Conservation (phyloP, 2,797 vertebrate species). For the Urocyon cinereoargenteus region DNA sequence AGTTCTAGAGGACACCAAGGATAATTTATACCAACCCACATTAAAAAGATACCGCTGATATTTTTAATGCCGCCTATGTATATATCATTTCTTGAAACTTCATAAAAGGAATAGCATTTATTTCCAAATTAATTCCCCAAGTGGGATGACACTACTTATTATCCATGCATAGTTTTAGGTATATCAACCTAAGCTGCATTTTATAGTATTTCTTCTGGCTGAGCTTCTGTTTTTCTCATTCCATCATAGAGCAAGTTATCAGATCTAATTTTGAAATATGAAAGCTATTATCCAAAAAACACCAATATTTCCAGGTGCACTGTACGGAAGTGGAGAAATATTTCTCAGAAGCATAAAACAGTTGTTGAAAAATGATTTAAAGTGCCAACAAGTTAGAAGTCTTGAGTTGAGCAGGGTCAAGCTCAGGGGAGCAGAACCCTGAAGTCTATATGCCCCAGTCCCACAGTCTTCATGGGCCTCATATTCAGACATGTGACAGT, state of each 20-base stretch:
- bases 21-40: constrained; percentile 39
- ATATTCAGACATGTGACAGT: neutral
- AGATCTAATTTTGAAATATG: constrained; percentile 80
- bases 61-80: constrained; percentile 28
- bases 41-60: constrained; percentile 14
- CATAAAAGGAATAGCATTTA: constrained; percentile 47
- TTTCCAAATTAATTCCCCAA: constrained; percentile 56
- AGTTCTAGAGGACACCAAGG: neutral
- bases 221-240: constrained; percentile 80
- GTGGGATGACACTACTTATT: constrained; percentile 29
- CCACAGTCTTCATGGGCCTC: neutral
- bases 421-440: neutral
- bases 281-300: constrained; percentile 78
- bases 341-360: constrained; percentile 80
- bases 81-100: constrained; percentile 61
- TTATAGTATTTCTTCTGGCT: constrained; percentile 63
- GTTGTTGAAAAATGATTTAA: constrained; percentile 78
- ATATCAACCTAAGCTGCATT: constrained; percentile 33
- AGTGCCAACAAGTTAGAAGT: constrained; percentile 72
- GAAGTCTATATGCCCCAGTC: neutral
- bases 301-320: constrained; percentile 77
- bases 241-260: constrained; percentile 71
- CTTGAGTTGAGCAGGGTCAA: constrained; percentile 59
- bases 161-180: constrained; percentile 17
- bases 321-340: constrained; percentile 74